Conservation (phyloP, 2,888 invertebrate species). For the Empis livida region DNA sequence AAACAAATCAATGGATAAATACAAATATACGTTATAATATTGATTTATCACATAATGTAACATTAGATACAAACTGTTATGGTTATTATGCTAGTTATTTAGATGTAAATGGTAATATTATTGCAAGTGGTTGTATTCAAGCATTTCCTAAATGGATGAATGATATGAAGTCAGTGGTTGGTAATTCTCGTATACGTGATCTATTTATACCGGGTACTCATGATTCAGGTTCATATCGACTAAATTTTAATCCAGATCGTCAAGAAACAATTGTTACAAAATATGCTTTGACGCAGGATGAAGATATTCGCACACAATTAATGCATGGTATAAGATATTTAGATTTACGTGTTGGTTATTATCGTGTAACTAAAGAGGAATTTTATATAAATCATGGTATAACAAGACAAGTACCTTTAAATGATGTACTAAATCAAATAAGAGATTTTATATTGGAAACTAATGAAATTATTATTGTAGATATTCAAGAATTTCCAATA, state of each 20-base stretch:
- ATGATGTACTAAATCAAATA: slow-evolving; percentile 39
- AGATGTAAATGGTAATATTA: slow-evolving; percentile 23
- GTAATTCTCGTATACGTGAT: slow-evolving; percentile 37
- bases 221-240: slow-evolving; percentile 48
- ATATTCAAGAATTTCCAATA: slow-evolving; percentile 46
- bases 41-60: slow-evolving; percentile 21
- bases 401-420: slow-evolving; percentile 37
- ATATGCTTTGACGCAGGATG: slow-evolving; percentile 43
- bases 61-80: slow-evolving; percentile 25
- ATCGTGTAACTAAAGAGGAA: slow-evolving; percentile 26
- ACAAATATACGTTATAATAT: slow-evolving; percentile 14
- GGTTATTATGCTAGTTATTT: slow-evolving; percentile 35
- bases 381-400: slow-evolving; percentile 47
- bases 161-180: slow-evolving; percentile 35
- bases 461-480: slow-evolving; percentile 46
- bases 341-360: slow-evolving; percentile 45
- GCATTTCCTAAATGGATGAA: slow-evolving; percentile 47
- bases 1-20: slow-evolving; percentile 21
- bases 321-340: slow-evolving; percentile 47
- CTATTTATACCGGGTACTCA: slow-evolving; percentile 59
- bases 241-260: slow-evolving; percentile 27
- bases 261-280: slow-evolving; percentile 36
- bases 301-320: slow-evolving; percentile 43
- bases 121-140: slow-evolving; percentile 37
- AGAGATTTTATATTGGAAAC: slow-evolving; percentile 42